These are phyloP conservation scores for Ibidorhyncha struthersii DNA, from an alignment of 2,113 vertebrate species.

Conservation along the genomic window DNA sequence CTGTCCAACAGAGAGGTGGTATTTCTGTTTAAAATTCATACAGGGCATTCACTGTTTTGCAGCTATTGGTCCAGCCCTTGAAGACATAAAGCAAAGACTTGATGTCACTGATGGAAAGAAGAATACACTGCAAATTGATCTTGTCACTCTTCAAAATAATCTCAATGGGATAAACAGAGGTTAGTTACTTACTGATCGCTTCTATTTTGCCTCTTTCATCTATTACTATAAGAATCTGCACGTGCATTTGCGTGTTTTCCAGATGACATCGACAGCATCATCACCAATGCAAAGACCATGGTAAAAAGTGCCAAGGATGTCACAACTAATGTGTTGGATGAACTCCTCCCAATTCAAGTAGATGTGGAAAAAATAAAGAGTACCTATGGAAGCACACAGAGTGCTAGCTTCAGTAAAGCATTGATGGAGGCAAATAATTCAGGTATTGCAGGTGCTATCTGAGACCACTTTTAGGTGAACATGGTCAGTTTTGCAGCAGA, in stretches of 20 bases:
- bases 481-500: background rate
- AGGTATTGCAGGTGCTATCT: conserved; percentile 49
- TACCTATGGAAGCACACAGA: conserved; percentile 54
- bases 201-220: background rate
- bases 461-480: background rate
- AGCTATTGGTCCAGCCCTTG: conserved; percentile 76
- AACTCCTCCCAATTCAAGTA: conserved; percentile 78
- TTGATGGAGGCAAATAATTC: conserved; percentile 75
- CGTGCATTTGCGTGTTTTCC: conserved; percentile 1
- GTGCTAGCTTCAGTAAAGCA: conserved; percentile 69
- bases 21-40: background rate
- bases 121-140: conserved; percentile 71
- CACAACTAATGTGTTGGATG: conserved; percentile 75
- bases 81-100: conserved; percentile 77
- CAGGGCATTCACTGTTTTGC: background rate
- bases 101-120: conserved; percentile 75
- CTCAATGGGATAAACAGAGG: conserved; percentile 82
- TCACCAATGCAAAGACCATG: conserved; percentile 78
- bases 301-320: conserved; percentile 75
- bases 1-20: background rate
- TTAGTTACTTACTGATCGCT: conserved; percentile 11
- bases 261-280: conserved; percentile 81
- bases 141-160: conserved; percentile 68
- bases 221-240: background rate
- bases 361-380: conserved; percentile 81